Evolutionary conservation across 1,140 invertebrate species (phyloP), one percentile per base, ranked within the genome.

Genomic region (Aphis craccivora): DNA sequence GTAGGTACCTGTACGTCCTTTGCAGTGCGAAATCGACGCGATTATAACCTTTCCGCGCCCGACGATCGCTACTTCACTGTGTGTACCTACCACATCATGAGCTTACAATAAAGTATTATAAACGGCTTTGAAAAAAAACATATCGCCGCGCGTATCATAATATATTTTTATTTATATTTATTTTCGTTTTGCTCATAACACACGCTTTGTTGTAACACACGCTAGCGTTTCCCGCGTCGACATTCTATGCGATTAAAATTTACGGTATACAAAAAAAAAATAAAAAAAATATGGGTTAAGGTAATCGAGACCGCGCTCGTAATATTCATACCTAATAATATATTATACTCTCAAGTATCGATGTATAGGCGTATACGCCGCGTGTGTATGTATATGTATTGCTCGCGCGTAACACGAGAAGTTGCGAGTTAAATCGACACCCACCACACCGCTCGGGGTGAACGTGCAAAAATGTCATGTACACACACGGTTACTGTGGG

Each of bases 231-330:
- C 25, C 23, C 83, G 23, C 83, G 37, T 43, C 83, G 37, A 40
- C 81, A 40, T 84, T 84, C 81, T 40, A 84, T 4, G 20, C 8
- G 35, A 22, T 22, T 8, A 2, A 9, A 9, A 40, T 37, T 37
- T 84, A 40, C 81, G 7, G 81, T 37, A 6, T 9, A 37, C 20
- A 37, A 83, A 83, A 83, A n/a, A n/a, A n/a, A n/a, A n/a, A n/a
- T n/a, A n/a, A n/a, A n/a, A n/a, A n/a, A 84, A 25, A 84, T 87
- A 87, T 87, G 43, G 84, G 84, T 87, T 87, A 87, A 87, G 84
- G 84, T 45, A 45, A 87, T 87, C 84, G 84, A 87, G 84, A 45
- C 43, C 43, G 1, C 55, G 9, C 3, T 43, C 14, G 14, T 45
- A n/a, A 43, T 25, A 43, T 14, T 30, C 40, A 8, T 37, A 23